Percentiles rank a stretch among this genome's conserved stretches.
phyloP scores from a whole-genome alignment of 1,140 invertebrate genomes.

The Sycophaga agraensis region DNA sequence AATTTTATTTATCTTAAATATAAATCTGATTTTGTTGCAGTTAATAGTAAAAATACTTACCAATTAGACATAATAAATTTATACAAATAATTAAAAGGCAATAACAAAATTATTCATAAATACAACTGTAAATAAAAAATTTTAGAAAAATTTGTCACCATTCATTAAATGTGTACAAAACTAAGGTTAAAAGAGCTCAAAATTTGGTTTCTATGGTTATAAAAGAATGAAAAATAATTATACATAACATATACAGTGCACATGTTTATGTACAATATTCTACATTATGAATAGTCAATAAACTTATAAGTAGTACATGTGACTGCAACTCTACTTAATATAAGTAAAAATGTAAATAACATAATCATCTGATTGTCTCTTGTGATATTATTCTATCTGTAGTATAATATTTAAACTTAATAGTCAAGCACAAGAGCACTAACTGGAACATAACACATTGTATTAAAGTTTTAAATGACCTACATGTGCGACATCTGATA shows the following conservation, averaged over 20 bases:
- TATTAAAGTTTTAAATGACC: constrained; percentile 36
- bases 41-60: constrained; percentile 35
- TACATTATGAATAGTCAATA: too few species aligned
- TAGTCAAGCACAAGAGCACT: constrained; percentile 15
- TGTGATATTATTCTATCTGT: constrained; percentile 14
- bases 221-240: constrained; percentile 1
- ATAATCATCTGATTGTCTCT: constrained; percentile 17
- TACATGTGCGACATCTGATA: constrained; percentile 42
- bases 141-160: neutral
- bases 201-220: constrained; percentile 20
- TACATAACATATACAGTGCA: neutral
- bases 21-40: too few species aligned
- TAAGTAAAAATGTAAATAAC: too few species aligned
- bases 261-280: too few species aligned
- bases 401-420: constrained; percentile 23
- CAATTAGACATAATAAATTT: constrained; percentile 17
- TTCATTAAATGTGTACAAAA: too few species aligned
- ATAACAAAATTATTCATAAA: neutral
- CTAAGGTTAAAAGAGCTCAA: neutral
- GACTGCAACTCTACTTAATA: too few species aligned
- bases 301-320: too few species aligned
- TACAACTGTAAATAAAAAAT: constrained; percentile 20
- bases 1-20: too few species aligned
- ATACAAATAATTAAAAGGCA: neutral
- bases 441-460: constrained; percentile 30